phyloP scores from a whole-genome alignment of 2,797 vertebrate genomes.

The Rhynchotus rufescens region DNA sequence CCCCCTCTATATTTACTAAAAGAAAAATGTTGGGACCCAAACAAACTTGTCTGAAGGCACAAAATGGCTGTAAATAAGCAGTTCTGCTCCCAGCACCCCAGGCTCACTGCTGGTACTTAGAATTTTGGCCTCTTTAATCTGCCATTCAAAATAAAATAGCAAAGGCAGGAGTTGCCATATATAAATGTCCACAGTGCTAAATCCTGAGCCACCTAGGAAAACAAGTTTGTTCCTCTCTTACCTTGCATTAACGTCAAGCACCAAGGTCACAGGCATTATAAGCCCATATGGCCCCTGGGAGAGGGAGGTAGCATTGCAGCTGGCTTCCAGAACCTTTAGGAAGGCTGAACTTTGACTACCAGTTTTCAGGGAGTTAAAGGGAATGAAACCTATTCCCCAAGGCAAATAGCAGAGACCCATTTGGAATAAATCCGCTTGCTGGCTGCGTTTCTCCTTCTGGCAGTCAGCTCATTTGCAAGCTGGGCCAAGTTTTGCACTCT shows the following conservation, averaged over 20 bases:
- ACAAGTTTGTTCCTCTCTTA: neutral
- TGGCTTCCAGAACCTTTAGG: neutral
- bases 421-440: constrained; percentile 48
- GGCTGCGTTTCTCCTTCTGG: constrained; percentile 41
- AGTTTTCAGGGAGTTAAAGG: constrained; percentile 34
- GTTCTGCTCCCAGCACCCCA: neutral
- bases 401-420: constrained; percentile 9
- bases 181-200: neutral
- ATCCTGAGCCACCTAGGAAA: neutral
- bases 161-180: neutral
- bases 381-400: neutral
- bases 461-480: neutral
- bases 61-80: neutral
- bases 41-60: neutral
- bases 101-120: neutral
- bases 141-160: neutral
- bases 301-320: neutral
- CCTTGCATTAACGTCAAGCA: neutral
- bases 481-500: constrained; percentile 27
- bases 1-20: neutral
- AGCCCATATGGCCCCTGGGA: neutral
- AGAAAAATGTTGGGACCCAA: neutral
- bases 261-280: neutral
- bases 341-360: neutral
- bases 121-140: neutral